Base-by-base conservation (phyloP, 35 echinoderm and acorn worm genomes). In the Eucidaris tribuloides region DNA sequence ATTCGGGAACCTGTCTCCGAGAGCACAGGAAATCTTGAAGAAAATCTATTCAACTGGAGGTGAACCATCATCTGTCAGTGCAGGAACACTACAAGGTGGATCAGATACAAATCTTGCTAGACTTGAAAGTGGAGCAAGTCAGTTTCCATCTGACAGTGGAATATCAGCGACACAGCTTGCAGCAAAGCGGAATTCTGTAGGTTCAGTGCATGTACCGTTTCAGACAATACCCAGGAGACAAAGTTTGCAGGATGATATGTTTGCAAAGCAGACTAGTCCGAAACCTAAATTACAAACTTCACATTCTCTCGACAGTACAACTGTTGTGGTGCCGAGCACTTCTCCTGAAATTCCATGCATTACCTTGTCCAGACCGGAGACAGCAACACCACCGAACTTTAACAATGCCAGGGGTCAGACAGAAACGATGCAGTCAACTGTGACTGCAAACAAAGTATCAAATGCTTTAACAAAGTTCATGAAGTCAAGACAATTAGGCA, bases 11-110 rank as follows among this genome's bases (percentile, higher is more conserved):
- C 78, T 96, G 18, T 96, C 93, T 17, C 76, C 82, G 52, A 57
- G 93, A 19, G 93, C 93, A 46, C 93, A 96, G 46, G 93, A 96
- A 33, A 96, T 96, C 55, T 34, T 96, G 34, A 96, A 76, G 31
- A 91, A 91, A 71, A 91, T 96, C 22, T 96, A 96, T 61, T 58
- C 79, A 27, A 30, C 79, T 0, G 81, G 60, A 45, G 77, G 87
- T 36, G 24, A 2, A 17, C 5, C 32, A 2, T 18, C 5, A 76
- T 39, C 45, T 18, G 35, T 39, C 0, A 57, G 19, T 19, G 41
- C 39, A 22, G 36, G 62, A 38, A 74, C 44, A 30, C 30, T 43
- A 7, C 39, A 65, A 45, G 62, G 24, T 22, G 52, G 37, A 18
- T 78, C 36, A 43, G 79, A 79, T 59, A n/a, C 33, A 20, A 34